These are phyloP conservation scores for Heliocidaris erythrogramma DNA, from an alignment of 35 echinoderm and acorn worm genomes.

Conservation along the genomic window DNA sequence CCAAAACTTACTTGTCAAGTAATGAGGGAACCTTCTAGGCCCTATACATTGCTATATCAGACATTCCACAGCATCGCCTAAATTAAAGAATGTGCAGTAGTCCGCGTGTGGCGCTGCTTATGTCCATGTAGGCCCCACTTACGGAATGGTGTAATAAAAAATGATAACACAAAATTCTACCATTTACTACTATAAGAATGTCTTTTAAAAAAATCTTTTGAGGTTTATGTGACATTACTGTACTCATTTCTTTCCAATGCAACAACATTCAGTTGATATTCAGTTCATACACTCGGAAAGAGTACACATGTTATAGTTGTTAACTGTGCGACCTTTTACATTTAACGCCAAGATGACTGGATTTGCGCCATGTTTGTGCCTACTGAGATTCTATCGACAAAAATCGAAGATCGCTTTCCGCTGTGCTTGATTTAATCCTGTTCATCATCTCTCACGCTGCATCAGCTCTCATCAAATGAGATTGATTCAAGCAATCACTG, in stretches of 20 bases:
- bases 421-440: conserved; percentile 16
- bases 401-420: conserved; percentile 16
- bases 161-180: too few species aligned
- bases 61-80: too few species aligned
- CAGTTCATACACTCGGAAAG: neutral
- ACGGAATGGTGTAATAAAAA: too few species aligned
- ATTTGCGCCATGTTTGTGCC: neutral
- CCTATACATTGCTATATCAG: too few species aligned
- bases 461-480: neutral
- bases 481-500: conserved; percentile 11
- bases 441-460: neutral
- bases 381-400: neutral
- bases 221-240: too few species aligned
- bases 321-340: neutral
- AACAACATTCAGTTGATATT: neutral
- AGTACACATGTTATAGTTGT: neutral
- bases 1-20: too few species aligned
- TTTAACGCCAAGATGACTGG: neutral
- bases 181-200: too few species aligned
- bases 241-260: neutral
- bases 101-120: too few species aligned
- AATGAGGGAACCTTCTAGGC: too few species aligned
- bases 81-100: too few species aligned
- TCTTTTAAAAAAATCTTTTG: too few species aligned
- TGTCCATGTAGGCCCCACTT: too few species aligned